Conservation (phyloP, 1,140 invertebrate genomes). For the Hyphantria cunea region DNA sequence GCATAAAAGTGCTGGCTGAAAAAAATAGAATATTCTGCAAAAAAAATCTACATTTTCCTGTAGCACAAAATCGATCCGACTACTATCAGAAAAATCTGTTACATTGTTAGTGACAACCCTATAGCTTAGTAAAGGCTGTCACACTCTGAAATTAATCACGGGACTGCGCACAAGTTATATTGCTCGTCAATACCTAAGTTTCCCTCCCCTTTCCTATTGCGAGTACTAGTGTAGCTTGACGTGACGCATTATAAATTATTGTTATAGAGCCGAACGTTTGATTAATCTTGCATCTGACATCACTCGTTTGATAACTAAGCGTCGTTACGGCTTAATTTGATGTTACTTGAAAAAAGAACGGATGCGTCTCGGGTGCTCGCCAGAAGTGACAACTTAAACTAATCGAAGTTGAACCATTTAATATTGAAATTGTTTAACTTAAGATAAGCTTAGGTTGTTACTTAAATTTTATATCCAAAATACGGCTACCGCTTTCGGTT, state of each 20-base stretch:
- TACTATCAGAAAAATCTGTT: too few relatives aligned
- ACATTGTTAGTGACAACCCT: neutral
- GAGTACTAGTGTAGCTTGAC: constrained; percentile 18
- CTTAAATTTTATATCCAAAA: too few relatives aligned
- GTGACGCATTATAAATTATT: constrained; percentile 28
- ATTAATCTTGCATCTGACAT: constrained; percentile 26
- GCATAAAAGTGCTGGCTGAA: too few relatives aligned
- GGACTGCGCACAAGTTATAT: constrained; percentile 23
- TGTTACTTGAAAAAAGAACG: too few relatives aligned
- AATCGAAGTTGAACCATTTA: too few relatives aligned
- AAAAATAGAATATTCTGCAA: too few relatives aligned
- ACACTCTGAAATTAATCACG: constrained; percentile 21
- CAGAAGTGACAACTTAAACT: too few relatives aligned
- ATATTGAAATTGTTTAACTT: too few relatives aligned
- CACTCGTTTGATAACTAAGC: constrained; percentile 10
- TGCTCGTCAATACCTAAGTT: constrained; percentile 26
- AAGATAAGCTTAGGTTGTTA: too few relatives aligned
- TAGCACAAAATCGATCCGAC: neutral
- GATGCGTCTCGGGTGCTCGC: too few relatives aligned
- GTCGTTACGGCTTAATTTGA: neutral
- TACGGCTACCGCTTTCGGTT: too few relatives aligned
- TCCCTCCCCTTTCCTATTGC: constrained; percentile 2
- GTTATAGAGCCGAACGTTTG: constrained; percentile 15
- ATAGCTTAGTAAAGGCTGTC: constrained; percentile 13
- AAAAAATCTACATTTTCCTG: neutral